These are phyloP conservation scores for Doryteuthis pealeii DNA, from an alignment of 1,140 invertebrate genomes.

Conservation along the genomic window DNA sequence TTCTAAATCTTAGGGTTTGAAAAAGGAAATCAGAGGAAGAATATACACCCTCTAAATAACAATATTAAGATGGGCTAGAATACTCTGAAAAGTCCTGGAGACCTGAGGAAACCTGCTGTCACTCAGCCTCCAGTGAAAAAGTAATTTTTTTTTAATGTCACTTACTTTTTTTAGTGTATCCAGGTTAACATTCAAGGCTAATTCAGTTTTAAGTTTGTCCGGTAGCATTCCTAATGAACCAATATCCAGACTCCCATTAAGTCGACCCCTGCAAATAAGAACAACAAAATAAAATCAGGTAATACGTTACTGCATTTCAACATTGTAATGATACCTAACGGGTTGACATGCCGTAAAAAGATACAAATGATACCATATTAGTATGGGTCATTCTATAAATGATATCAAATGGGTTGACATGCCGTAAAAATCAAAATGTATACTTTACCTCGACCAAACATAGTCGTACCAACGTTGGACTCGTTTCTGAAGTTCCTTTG, in stretches of 20 bases:
- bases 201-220: slow-evolving; percentile 94
- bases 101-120: too few species aligned
- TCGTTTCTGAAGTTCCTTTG: slow-evolving; percentile 88
- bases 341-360: neutral
- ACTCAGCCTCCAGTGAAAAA: too few species aligned
- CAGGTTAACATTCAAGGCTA: slow-evolving; percentile 93
- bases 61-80: too few species aligned
- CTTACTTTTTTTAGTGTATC: slow-evolving; percentile 92
- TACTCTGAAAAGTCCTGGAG: too few species aligned
- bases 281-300: too few species aligned
- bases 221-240: slow-evolving; percentile 90
- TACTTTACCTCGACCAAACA: slow-evolving; percentile 80
- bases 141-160: too few species aligned
- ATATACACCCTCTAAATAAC: too few species aligned
- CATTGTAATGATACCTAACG: neutral
- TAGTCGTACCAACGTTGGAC: slow-evolving; percentile 97
- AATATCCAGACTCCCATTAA: slow-evolving; percentile 88
- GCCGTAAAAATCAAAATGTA: too few species aligned
- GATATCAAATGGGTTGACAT: neutral
- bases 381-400: neutral
- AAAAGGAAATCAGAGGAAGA: too few species aligned
- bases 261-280: slow-evolving; percentile 72
- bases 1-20: too few species aligned
- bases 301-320: too few species aligned
- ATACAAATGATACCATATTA: neutral